phyloP scores from a whole-genome alignment of 2,888 invertebrate species.

The Laothoe populi region DNA sequence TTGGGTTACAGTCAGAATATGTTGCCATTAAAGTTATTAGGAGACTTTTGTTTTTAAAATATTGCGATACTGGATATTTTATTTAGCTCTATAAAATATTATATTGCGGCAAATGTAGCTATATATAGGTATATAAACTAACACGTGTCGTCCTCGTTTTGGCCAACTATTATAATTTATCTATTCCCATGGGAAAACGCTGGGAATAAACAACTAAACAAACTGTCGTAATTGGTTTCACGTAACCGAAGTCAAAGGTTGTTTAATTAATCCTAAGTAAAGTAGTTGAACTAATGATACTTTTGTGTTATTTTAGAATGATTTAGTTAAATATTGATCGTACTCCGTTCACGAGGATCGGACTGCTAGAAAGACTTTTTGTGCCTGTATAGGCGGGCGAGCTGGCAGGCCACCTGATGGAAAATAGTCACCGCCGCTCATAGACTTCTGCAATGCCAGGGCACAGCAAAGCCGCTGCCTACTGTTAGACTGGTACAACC shows the following conservation, averaged over 20 bases:
- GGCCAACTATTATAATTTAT: slow-evolving; percentile 1
- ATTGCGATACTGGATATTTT: too few relatives aligned
- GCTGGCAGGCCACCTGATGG: too few relatives aligned
- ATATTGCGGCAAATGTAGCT: neutral
- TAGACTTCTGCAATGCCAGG: too few relatives aligned
- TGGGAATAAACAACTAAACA: slow-evolving; percentile 9
- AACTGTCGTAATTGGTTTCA: slow-evolving; percentile 9
- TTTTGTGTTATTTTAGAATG: neutral
- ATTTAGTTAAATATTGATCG: neutral
- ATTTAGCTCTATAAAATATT: too few relatives aligned
- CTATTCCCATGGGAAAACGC: neutral
- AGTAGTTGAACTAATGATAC: neutral
- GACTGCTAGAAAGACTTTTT: too few relatives aligned
- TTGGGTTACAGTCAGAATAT: too few relatives aligned
- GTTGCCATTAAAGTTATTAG: too few relatives aligned
- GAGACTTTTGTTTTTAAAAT: too few relatives aligned
- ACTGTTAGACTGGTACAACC: too few relatives aligned
- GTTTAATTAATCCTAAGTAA: neutral
- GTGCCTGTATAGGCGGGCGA: too few relatives aligned
- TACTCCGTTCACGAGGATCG: neutral
- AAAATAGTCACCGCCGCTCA: too few relatives aligned
- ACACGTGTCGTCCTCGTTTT: neutral
- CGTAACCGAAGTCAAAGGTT: slow-evolving; percentile 4
- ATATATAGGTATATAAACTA: neutral
- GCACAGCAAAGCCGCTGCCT: too few relatives aligned